A percentile compares a stretch with the other conserved stretches of the same genome.
Conservation (phyloP, 1,140 invertebrate genomes). For the Hylaeus anthracinus region DNA sequence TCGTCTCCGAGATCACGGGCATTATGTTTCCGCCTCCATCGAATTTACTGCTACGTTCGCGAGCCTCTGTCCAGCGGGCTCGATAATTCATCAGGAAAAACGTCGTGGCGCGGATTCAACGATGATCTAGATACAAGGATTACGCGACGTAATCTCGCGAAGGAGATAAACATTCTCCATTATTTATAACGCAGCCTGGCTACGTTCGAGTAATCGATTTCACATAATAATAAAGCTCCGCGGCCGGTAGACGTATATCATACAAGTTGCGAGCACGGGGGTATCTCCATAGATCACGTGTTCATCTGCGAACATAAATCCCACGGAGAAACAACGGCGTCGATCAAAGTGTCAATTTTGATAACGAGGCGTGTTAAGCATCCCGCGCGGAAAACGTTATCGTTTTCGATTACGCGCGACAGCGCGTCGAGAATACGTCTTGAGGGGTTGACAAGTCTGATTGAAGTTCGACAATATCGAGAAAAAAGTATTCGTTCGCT, state of each 20-base stretch:
- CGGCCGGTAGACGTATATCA: conserved; percentile 1
- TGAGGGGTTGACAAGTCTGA: too few relatives aligned
- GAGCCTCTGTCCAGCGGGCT: too few relatives aligned
- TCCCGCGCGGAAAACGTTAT: conserved; percentile 7
- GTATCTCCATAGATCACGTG: conserved; percentile 19
- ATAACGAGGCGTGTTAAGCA: neutral
- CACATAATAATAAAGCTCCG: conserved; percentile 40
- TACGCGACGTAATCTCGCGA: conserved; percentile 26
- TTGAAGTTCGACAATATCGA: too few relatives aligned
- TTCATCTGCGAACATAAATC: conserved; percentile 17
- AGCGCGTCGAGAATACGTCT: neutral
- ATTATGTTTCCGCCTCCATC: too few relatives aligned
- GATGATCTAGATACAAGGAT: conserved; percentile 36
- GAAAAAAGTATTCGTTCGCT: too few relatives aligned
- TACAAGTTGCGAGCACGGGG: conserved; percentile 20
- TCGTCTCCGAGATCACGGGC: too few relatives aligned
- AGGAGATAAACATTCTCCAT: conserved; percentile 25
- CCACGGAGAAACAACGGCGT: neutral
- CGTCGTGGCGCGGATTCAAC: conserved; percentile 2
- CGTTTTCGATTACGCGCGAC: conserved; percentile 3
- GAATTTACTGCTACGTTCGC: too few relatives aligned
- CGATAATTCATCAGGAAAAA: conserved; percentile 17
- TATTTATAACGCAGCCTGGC: conserved; percentile 22
- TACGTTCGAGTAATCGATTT: conserved; percentile 36
- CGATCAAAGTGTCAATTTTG: conserved; percentile 9